Evolutionary conservation across 2,797 vertebrate genomes (phyloP).

Genomic region (Pseudochirops cupreus): DNA sequence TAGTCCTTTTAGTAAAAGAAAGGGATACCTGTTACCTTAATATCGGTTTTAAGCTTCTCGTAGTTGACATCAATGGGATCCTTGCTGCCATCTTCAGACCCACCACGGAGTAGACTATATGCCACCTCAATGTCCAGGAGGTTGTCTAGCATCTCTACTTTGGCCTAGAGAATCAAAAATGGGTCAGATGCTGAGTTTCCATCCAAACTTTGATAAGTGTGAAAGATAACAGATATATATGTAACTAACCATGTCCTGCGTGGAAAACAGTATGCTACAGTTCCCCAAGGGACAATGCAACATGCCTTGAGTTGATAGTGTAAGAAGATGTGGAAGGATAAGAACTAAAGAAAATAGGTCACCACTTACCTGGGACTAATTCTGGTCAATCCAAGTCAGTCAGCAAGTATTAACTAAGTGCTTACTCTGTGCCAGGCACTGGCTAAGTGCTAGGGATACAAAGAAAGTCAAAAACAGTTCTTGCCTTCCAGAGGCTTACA

Average conservation of each 20-base stretch:
- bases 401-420: neutral
- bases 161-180: constrained; percentile 87
- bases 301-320: neutral
- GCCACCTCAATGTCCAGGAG: constrained; percentile 99
- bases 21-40: constrained; percentile 88
- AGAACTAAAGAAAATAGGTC: neutral
- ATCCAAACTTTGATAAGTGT: neutral
- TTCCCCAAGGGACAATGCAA: neutral
- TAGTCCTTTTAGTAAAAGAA: neutral
- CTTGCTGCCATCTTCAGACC: constrained; percentile 93
- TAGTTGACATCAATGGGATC: constrained; percentile 99
- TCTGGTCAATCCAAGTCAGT: neutral
- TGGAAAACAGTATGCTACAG: neutral
- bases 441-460: neutral
- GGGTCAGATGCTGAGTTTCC: neutral
- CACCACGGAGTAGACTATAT: constrained; percentile 96
- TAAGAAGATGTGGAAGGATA: neutral
- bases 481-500: neutral
- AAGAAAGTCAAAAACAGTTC: neutral
- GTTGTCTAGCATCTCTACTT: constrained; percentile 99
- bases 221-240: neutral
- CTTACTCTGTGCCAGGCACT: neutral
- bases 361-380: neutral
- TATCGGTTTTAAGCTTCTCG: constrained; percentile 97
- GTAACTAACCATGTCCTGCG: neutral